Evolutionary conservation across 2,797 vertebrate species (phyloP).

Genomic region (Semotilus atromaculatus): DNA sequence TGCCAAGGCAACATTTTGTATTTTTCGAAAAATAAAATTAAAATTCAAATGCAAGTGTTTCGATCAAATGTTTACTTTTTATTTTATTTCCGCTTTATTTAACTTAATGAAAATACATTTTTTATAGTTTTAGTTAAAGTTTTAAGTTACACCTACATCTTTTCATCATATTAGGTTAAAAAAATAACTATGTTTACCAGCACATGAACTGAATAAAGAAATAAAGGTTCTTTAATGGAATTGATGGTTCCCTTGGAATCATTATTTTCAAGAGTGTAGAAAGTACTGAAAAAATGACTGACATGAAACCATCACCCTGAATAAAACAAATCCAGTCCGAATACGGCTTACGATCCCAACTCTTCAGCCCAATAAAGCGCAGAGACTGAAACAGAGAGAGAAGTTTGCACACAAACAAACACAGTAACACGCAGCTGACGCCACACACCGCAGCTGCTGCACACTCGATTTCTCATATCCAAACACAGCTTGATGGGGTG

Average conservation of each 20-base stretch:
- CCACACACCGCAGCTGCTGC: neutral
- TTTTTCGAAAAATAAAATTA: no score
- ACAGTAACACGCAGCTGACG: neutral
- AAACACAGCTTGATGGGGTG: constrained; percentile 34
- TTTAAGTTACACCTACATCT: neutral
- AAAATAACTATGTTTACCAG: no score
- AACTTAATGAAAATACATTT: no score
- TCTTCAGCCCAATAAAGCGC: neutral
- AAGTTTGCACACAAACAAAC: neutral
- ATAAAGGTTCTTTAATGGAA: no score
- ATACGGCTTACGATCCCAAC: neutral
- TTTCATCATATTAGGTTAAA: no score
- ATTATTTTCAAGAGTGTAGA: neutral
- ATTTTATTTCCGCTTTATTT: neutral
- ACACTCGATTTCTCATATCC: constrained; percentile 18
- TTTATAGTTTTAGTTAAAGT: neutral
- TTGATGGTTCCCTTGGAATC: neutral
- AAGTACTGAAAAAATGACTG: no score
- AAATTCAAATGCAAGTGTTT: no score
- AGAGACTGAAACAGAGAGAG: neutral
- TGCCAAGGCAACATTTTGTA: neutral
- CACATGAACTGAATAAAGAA: no score
- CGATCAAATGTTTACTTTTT: no score
- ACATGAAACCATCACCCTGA: no score
- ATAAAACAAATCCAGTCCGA: neutral